Evolutionary conservation across 1,140 invertebrate species (phyloP).

Genomic region (Eurosta solidaginis): DNA sequence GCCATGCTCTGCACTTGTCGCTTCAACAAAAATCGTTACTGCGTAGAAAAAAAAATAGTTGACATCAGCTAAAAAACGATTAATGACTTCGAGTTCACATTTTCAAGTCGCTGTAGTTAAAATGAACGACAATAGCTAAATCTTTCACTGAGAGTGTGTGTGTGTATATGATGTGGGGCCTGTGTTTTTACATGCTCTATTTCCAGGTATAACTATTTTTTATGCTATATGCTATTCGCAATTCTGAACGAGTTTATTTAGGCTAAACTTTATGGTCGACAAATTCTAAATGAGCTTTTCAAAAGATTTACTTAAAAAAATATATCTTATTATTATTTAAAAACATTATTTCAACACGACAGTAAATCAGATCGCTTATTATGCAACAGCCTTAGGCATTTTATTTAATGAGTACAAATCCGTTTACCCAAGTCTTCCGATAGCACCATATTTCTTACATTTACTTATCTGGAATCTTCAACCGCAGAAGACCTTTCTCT

Average conservation of each 20-base stretch:
- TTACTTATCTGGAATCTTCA: too few relatives aligned
- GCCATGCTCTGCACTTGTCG: slow-evolving; percentile 4
- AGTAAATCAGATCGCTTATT: too few relatives aligned
- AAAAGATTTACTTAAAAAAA: too few relatives aligned
- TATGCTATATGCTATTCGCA: background rate
- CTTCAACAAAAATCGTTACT: background rate
- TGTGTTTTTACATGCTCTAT: slow-evolving; percentile 2
- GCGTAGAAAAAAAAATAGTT: background rate
- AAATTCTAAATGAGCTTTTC: too few relatives aligned
- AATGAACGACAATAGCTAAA: too few relatives aligned
- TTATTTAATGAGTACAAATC: too few relatives aligned
- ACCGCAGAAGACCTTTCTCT: too few relatives aligned
- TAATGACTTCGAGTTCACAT: background rate
- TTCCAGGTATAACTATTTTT: background rate
- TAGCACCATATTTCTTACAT: too few relatives aligned
- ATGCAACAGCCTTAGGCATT: too few relatives aligned
- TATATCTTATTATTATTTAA: too few relatives aligned
- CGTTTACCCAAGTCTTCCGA: too few relatives aligned
- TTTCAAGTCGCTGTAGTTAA: background rate
- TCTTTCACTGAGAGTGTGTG: background rate
- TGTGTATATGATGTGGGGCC: background rate
- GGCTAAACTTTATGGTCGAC: background rate
- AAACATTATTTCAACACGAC: too few relatives aligned
- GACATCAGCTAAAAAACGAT: background rate
- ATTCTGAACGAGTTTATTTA: background rate